phyloP scores from a whole-genome alignment of 2,113 vertebrate species.

The Myotis davidii region DNA sequence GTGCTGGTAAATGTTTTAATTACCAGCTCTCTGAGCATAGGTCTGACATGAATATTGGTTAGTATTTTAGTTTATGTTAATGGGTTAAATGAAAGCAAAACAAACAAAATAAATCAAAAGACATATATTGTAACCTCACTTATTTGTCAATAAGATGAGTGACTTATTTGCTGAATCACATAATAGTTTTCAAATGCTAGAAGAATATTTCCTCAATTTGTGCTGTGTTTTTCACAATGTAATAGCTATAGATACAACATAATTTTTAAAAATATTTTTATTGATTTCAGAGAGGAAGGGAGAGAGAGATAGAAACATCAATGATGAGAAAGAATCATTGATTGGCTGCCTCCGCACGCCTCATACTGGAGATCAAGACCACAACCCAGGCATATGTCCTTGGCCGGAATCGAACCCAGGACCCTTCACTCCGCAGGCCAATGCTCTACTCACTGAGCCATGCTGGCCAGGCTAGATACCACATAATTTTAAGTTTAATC shows the following conservation, averaged over 20 bases:
- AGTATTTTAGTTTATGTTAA: constrained; percentile 39
- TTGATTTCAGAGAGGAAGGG: too few species aligned
- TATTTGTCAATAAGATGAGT: background rate
- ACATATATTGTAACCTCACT: background rate
- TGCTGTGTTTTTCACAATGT: constrained; percentile 2
- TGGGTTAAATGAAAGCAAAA: constrained; percentile 13
- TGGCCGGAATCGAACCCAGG: too few species aligned
- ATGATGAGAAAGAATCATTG: too few species aligned
- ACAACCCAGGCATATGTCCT: too few species aligned
- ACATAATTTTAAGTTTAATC: constrained; percentile 42
- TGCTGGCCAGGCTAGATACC: background rate
- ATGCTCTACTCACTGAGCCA: too few species aligned
- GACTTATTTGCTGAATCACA: constrained; percentile 16
- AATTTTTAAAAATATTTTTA: too few species aligned
- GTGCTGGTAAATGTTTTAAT: constrained; percentile 39
- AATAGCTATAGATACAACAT: background rate
- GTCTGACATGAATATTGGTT: background rate
- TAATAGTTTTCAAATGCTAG: constrained; percentile 25
- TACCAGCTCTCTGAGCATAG: background rate
- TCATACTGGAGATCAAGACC: too few species aligned
- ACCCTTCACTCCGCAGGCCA: too few species aligned
- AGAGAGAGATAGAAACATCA: too few species aligned
- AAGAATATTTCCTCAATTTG: background rate
- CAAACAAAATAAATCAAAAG: background rate
- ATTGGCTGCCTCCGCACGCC: too few species aligned